Evolutionary conservation across 2,797 vertebrate genomes (phyloP), one percentile per base, ranked within the genome.

Genomic region (Natrix natrix): DNA sequence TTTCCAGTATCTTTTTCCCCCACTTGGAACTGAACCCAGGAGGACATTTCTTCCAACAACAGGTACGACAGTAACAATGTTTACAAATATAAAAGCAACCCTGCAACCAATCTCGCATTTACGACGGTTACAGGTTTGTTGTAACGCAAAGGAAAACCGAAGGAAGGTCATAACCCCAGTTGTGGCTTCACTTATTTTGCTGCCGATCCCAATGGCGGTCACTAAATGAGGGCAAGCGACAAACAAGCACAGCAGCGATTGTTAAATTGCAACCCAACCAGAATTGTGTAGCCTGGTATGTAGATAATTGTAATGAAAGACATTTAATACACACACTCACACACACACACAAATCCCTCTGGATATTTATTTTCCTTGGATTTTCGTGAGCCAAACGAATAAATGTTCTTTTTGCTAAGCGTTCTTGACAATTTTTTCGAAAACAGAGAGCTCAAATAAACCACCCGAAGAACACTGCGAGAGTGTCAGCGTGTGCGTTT

Each of bases 301-400:
- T 97, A 97, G 98, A 96, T 98, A 98, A 97, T 98, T 98, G 97
- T 97, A 98, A 98, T 98, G 98, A 98, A 97, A 96, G 60, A 88
- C 8, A 22, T 28, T 78, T 88, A 69, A 32, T 32, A 66, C 28
- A n/a, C 59, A 60, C 7, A 24, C n/a, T n/a, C 22, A 60, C 6
- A 59, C 57, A 22, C 22, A 60, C 59, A 60, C 59, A 60, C 59
- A 8, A 97, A 97, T 97, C 97, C 93, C 95, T 94, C 96, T 96
- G 96, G 97, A 97, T 98, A 97, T 98, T 98, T 98, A 98, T 98
- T 98, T 98, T 97, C 97, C 96, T 96, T 96, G 97, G 97, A 97
- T 97, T 97, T 37, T 97, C 97, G 96, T 97, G 96, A 94, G 66
- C 94, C 95, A 97, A 96, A 95, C 91, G 93, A 98, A 97, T 98